A percentile compares a stretch with the other conserved stretches of the same genome.
These are phyloP conservation scores for Cinclus mexicanus DNA, from an alignment of 2,113 vertebrate genomes.

Conservation along the genomic window DNA sequence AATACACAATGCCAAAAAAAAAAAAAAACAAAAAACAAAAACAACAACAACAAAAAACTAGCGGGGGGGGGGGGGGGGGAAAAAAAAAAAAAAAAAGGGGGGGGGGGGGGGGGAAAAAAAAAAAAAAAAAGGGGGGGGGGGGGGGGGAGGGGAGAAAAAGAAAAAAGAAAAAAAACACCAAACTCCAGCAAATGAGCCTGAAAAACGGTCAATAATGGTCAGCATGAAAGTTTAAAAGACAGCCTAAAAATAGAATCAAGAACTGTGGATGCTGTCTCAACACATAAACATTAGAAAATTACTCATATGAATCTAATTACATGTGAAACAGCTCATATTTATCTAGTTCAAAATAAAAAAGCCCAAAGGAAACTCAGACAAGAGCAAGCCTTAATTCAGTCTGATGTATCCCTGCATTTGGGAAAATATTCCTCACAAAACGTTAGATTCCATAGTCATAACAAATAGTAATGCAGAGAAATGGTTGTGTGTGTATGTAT, in stretches of 20 bases:
- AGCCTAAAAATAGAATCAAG: neutral
- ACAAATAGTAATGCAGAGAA: neutral
- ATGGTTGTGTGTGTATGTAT: neutral
- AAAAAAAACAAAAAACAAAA: too few species aligned
- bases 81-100: too few species aligned
- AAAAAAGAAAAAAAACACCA: neutral
- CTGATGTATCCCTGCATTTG: neutral
- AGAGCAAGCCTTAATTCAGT: neutral
- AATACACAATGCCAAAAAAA: neutral
- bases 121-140: too few species aligned
- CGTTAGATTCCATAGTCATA: neutral
- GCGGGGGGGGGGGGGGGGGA: too few species aligned
- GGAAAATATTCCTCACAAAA: neutral
- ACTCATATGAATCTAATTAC: neutral
- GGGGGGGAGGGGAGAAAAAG: too few species aligned
- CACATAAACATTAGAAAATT: neutral
- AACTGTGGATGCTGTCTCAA: neutral
- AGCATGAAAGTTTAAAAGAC: neutral
- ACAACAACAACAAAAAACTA: too few species aligned
- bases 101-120: too few species aligned
- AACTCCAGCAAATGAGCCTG: neutral
- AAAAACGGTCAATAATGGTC: neutral
- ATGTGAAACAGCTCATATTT: neutral
- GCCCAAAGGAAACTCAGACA: neutral
- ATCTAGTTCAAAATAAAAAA: neutral